Conservation (phyloP, 2,113 vertebrate species). For the Ochotona princeps region DNA sequence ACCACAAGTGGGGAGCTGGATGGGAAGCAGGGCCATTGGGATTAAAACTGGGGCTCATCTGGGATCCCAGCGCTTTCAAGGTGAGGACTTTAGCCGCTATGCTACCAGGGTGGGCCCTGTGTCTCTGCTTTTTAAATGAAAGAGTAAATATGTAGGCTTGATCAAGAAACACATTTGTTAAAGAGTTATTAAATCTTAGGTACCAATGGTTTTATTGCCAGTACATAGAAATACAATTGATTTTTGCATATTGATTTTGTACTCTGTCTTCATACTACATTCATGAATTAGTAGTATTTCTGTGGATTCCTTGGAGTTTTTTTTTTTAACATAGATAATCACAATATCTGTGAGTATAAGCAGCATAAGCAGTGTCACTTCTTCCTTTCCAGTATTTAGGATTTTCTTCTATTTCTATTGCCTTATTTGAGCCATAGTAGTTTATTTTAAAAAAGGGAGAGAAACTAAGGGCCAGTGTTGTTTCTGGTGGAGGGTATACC, state of each 20-base stretch:
- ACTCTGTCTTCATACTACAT: not conserved
- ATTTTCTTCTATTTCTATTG: not conserved
- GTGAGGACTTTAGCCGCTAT: no score
- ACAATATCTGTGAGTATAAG: not conserved
- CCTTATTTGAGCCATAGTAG: not conserved
- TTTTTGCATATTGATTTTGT: slow-evolving; percentile 11
- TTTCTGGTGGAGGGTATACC: not conserved
- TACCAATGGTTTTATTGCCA: not conserved
- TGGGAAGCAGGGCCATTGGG: no score
- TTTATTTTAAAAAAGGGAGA: not conserved
- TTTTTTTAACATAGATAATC: not conserved
- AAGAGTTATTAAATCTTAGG: not conserved
- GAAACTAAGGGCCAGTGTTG: no score
- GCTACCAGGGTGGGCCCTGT: no score
- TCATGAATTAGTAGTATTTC: not conserved
- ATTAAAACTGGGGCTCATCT: no score
- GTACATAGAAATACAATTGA: not conserved
- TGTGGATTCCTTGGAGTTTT: not conserved
- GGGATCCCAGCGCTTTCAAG: no score
- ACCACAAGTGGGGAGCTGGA: no score
- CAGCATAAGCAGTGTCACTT: no score
- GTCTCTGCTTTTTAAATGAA: no score
- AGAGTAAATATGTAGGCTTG: no score
- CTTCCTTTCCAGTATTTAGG: not conserved
- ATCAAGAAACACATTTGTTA: not conserved